Evolutionary conservation across 2,113 vertebrate genomes (phyloP).

Genomic region (Scytalopus superciliaris): DNA sequence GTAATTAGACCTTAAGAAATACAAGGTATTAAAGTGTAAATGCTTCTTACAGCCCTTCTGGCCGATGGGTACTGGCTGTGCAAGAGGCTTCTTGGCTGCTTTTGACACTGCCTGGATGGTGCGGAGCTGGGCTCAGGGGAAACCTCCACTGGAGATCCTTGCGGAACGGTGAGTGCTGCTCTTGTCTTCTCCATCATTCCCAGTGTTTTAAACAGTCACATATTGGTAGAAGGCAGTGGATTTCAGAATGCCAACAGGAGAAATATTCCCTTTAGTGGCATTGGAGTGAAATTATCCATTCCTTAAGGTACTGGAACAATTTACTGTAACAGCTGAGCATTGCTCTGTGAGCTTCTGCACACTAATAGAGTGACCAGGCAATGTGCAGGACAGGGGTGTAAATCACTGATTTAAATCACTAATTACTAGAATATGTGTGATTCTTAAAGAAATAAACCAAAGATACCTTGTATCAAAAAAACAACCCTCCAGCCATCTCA

Average conservation of each 20-base stretch:
- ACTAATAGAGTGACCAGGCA: neutral
- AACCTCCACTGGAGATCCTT: slow-evolving; percentile 84
- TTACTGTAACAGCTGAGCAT: neutral
- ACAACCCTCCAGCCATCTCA: neutral
- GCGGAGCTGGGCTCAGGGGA: slow-evolving; percentile 89
- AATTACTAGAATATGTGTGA: neutral
- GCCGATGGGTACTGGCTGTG: slow-evolving; percentile 98
- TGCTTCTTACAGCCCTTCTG: slow-evolving; percentile 88
- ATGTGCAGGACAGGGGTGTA: neutral
- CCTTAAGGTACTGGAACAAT: neutral
- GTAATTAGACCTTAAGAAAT: neutral
- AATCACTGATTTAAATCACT: neutral
- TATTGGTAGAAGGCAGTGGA: neutral
- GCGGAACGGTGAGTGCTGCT: slow-evolving; percentile 85
- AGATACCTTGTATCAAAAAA: neutral
- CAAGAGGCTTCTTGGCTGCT: slow-evolving; percentile 93
- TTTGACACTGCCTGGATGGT: slow-evolving; percentile 97
- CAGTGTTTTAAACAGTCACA: neutral
- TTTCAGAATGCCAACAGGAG: neutral
- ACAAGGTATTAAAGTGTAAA: neutral
- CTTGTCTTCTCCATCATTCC: neutral
- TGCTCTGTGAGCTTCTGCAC: neutral
- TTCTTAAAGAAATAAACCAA: neutral
- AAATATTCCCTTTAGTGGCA: neutral
- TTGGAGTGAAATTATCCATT: neutral